Conservation (phyloP, 2,888 invertebrate species). For the Eucriotettix oculatus region DNA sequence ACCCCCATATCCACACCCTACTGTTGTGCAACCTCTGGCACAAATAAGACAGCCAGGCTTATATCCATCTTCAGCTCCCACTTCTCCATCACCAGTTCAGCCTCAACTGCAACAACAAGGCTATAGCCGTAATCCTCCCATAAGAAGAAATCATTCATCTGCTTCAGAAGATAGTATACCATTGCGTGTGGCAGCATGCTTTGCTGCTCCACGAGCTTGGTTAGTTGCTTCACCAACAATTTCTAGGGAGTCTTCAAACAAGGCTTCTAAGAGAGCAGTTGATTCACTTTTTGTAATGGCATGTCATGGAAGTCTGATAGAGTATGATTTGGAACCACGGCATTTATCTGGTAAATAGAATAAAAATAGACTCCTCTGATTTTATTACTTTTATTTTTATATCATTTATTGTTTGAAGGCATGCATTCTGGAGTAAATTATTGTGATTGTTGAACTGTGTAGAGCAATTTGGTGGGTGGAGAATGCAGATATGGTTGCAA, state of each 20-base stretch:
- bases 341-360: conserved; percentile 34
- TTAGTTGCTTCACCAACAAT: conserved; percentile 31
- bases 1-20: conserved; percentile 81
- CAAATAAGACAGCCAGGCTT: conserved; percentile 47
- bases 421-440: no score
- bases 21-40: conserved; percentile 60
- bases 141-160: conserved; percentile 5
- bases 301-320: conserved; percentile 70
- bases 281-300: conserved; percentile 85
- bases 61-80: conserved; percentile 5
- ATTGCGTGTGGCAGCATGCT: conserved; percentile 33
- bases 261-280: conserved; percentile 37
- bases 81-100: conserved; percentile 2
- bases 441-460: no score
- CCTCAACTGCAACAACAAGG: conserved; percentile 26
- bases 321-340: conserved; percentile 73
- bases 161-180: conserved; percentile 48
- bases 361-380: no score
- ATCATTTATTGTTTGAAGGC: no score
- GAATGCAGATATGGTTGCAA: no score
- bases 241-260: conserved; percentile 24
- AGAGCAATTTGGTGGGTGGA: no score
- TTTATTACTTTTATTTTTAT: no score
- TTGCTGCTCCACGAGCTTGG: conserved; percentile 62
- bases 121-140: conserved; percentile 21